Base-by-base conservation (phyloP, 1,140 invertebrate genomes). In the Sinella curviseta region DNA sequence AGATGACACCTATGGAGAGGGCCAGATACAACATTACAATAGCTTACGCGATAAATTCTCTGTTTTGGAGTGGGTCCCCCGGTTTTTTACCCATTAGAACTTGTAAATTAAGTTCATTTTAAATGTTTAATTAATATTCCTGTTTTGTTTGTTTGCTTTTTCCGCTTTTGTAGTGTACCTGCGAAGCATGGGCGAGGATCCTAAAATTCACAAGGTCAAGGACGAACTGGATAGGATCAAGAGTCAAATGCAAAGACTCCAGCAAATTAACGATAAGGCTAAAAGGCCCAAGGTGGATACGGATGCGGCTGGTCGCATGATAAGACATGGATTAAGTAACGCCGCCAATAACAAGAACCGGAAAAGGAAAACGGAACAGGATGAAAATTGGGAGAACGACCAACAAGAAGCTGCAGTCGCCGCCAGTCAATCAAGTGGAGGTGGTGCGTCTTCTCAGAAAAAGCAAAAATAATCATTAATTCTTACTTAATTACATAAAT, bases 11-110 rank as follows among this genome's bases (percentile, higher is more conserved):
- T 16, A 20, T 82, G n/a, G 83, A 84, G 1, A 73, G 77, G 65
- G 83, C 83, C 8, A 80, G 77, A 65, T 84, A 84, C 77, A 81
- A 84, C 39, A 54, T 84, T 17, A 80, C 83, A 0, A 80, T 81
- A 36, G 24, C 81, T 1, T 82, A 82, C 35, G 78, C 83, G 0
- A 55, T 84, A 3, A 84, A 84, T 77, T 84, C 83, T 1, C 57
- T 81, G 26, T 84, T 82, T 76, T 84, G 81, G 81, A 84, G 83
- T 84, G 81, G 81, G 83, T 80, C 30, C n/a, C 8, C 8, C 24
- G 33, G 17, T 74, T 74, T 74, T 67, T 67, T n/a, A 24, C 8
- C 17, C 33, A 55, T 70, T 24, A 4, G 36, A 30, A 54, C 48
- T 12, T 75, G 33, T 26, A n/a, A n/a, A 76, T 33, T 30, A 33